A percentile compares a stretch with the other conserved stretches of the same genome.
phyloP scores from a whole-genome alignment of 1,140 invertebrate genomes.

The Leucophenga varia region DNA sequence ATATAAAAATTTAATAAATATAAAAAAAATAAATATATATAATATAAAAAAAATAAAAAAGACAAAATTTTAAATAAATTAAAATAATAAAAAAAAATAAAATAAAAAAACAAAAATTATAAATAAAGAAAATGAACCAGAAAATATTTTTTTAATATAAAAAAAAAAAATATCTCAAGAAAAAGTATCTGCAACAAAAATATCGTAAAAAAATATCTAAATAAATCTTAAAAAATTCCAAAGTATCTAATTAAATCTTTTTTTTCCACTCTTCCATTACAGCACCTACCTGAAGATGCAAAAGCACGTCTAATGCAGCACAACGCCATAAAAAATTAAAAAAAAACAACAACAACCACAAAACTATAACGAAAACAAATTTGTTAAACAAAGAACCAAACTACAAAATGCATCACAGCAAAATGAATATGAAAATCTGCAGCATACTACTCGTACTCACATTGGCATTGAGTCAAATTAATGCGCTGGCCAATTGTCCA shows the following conservation, averaged over 20 bases:
- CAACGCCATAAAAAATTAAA: too few species aligned
- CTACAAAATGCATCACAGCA: slow-evolving; percentile 7
- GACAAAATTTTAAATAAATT: neutral
- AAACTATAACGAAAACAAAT: slow-evolving; percentile 12
- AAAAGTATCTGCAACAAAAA: slow-evolving; percentile 24
- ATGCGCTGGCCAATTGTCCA: slow-evolving; percentile 67
- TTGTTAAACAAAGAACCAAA: slow-evolving; percentile 15
- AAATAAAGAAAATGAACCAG: too few species aligned
- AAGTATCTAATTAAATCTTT: slow-evolving; percentile 22
- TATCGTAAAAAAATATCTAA: slow-evolving; percentile 13
- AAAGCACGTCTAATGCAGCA: slow-evolving; percentile 29
- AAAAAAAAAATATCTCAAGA: too few species aligned
- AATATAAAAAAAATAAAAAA: neutral
- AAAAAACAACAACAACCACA: slow-evolving; percentile 7
- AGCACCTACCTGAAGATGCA: slow-evolving; percentile 34
- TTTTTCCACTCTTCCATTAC: slow-evolving; percentile 12
- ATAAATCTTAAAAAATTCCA: slow-evolving; percentile 16
- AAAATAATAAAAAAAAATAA: slow-evolving; percentile 6
- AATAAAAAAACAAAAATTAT: slow-evolving; percentile 17
- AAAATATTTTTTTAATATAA: slow-evolving; percentile 2
- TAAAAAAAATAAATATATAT: neutral
- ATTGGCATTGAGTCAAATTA: slow-evolving; percentile 14
- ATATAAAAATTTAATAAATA: neutral
- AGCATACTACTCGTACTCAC: neutral
- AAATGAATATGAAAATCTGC: slow-evolving; percentile 22